Percentiles rank a stretch among this genome's conserved stretches.
Conservation (phyloP, 2,113 vertebrate genomes). For the Otis tarda region DNA sequence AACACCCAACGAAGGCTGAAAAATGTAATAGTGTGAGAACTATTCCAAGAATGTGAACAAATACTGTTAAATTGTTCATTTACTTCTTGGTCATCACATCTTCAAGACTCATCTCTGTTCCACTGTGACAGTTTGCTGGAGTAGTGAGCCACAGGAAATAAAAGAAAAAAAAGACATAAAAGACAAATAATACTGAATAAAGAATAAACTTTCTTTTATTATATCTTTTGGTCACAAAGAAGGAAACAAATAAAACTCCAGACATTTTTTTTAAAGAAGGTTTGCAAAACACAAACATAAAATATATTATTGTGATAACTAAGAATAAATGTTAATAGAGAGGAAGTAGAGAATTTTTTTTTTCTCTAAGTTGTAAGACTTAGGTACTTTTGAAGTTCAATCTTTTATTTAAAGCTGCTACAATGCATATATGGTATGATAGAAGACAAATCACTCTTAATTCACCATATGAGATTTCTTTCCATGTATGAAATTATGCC, state of each 20-base stretch:
- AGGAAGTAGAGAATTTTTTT: not conserved
- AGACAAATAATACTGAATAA: not conserved
- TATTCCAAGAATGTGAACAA: not conserved
- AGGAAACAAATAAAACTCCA: not conserved
- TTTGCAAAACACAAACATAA: not conserved
- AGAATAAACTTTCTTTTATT: not conserved
- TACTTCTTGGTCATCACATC: not conserved
- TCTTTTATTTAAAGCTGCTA: not conserved
- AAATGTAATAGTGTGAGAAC: not conserved
- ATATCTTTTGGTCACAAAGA: not conserved
- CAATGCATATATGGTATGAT: not conserved
- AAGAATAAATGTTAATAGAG: not conserved
- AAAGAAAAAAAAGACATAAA: fast-evolving
- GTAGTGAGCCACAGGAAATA: not conserved
- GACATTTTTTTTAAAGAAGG: not conserved
- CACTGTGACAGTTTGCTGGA: not conserved
- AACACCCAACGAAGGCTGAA: fast-evolving
- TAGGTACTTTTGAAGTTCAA: not conserved
- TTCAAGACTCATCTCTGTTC: not conserved
- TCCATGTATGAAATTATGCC: not conserved
- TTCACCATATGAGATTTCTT: not conserved
- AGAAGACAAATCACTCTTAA: not conserved
- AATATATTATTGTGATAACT: not conserved
- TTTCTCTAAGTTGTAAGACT: not conserved
- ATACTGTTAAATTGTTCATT: not conserved